phyloP scores from a whole-genome alignment of 2,113 vertebrate genomes.

The Protomyctophum bolini region DNA sequence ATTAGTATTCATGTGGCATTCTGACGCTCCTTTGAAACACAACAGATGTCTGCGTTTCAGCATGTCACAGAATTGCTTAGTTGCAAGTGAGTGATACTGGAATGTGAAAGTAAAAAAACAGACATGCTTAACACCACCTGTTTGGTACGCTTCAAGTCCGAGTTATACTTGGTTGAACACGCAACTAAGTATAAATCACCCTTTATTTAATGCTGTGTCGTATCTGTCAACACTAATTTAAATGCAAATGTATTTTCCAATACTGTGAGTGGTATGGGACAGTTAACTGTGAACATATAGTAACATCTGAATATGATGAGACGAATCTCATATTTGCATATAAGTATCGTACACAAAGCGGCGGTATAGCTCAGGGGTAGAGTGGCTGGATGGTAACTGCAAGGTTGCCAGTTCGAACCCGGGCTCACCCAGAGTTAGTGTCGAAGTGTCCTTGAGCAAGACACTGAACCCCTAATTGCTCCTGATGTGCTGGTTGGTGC shows the following conservation, averaged over 20 bases:
- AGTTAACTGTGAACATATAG: slow-evolving; percentile 6
- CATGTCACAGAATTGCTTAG: slow-evolving; percentile 44
- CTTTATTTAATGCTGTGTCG: slow-evolving; percentile 9
- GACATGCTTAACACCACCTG: slow-evolving; percentile 47
- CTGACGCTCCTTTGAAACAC: slow-evolving; percentile 47
- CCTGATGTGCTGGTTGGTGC: too few relatives aligned
- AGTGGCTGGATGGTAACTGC: too few relatives aligned
- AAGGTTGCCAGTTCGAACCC: too few relatives aligned
- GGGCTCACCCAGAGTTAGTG: too few relatives aligned
- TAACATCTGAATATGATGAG: background rate
- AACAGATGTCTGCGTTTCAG: slow-evolving; percentile 66
- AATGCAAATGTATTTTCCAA: slow-evolving; percentile 15
- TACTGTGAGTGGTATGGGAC: slow-evolving; percentile 18
- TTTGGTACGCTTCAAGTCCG: slow-evolving; percentile 16
- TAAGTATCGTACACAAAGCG: background rate
- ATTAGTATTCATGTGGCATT: slow-evolving; percentile 60
- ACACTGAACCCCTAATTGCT: too few relatives aligned
- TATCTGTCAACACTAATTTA: slow-evolving; percentile 37
- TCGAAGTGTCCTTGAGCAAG: too few relatives aligned
- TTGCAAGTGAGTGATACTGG: slow-evolving; percentile 16
- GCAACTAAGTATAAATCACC: too few relatives aligned
- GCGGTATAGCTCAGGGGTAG: too few relatives aligned
- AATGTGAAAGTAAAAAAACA: slow-evolving; percentile 29
- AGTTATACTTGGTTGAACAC: too few relatives aligned
- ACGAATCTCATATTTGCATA: background rate